Evolutionary conservation across 2,888 invertebrate genomes (phyloP).

Genomic region (Apotomis capreana): DNA sequence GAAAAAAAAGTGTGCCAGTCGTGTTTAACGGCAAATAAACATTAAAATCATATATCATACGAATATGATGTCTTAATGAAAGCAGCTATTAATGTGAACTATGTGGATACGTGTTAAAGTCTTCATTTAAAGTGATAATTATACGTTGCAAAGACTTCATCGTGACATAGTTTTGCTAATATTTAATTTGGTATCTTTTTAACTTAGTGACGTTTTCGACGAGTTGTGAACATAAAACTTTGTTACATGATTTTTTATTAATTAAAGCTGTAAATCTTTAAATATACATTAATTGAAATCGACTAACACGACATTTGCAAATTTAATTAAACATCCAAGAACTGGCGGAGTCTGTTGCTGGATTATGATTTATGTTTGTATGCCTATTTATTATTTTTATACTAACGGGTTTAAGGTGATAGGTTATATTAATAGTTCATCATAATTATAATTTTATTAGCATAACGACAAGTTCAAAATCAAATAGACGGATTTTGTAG

Average conservation of each 20-base stretch:
- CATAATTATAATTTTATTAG: too few relatives aligned
- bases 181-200: not conserved
- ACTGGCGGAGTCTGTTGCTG: not conserved
- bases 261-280: conserved; percentile 19
- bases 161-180: conserved; percentile 7
- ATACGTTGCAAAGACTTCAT: conserved; percentile 9
- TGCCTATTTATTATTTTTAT: not conserved
- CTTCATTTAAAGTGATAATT: conserved; percentile 36
- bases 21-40: conserved; percentile 15
- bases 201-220: not conserved
- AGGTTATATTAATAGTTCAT: too few relatives aligned
- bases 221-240: conserved; percentile 3
- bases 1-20: conserved; percentile 16
- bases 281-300: not conserved
- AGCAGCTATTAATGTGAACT: conserved; percentile 14
- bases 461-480: too few relatives aligned
- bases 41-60: conserved; percentile 28
- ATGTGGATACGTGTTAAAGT: conserved; percentile 16
- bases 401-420: too few relatives aligned
- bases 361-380: not conserved
- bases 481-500: too few relatives aligned
- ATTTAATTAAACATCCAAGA: conserved; percentile 8
- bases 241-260: not conserved
- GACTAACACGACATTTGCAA: conserved; percentile 10
- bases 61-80: conserved; percentile 25